phyloP scores from a whole-genome alignment of 2,888 invertebrate species.

The Cecidostiba fungosa region DNA sequence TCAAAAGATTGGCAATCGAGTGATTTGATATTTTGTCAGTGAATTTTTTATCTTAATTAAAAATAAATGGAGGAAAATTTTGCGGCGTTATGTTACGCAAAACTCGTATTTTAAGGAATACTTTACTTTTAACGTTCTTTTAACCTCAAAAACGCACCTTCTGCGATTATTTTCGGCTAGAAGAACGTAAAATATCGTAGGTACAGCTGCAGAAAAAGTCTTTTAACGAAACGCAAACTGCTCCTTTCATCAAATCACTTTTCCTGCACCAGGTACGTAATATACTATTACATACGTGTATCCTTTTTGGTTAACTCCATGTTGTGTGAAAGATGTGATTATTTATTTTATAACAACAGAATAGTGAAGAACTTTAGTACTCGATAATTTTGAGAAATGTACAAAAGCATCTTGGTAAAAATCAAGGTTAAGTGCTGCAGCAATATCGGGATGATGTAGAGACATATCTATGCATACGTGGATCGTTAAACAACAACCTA shows the following conservation, averaged over 20 bases:
- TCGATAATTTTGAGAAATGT: background rate
- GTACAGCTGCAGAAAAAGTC: no score
- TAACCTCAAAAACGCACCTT: no score
- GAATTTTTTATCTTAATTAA: background rate
- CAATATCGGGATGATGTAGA: background rate
- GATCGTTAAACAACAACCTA: slow-evolving; percentile 18
- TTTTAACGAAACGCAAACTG: no score
- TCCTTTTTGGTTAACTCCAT: background rate
- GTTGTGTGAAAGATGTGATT: background rate
- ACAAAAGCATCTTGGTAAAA: background rate
- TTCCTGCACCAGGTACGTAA: no score
- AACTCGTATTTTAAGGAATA: background rate
- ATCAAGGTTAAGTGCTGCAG: background rate
- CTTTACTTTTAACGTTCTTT: no score
- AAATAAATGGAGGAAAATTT: background rate
- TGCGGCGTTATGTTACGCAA: background rate
- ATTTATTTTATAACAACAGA: background rate
- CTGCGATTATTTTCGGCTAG: no score
- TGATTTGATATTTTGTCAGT: background rate
- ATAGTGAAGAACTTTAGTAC: background rate
- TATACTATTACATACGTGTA: background rate
- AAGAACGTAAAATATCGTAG: no score
- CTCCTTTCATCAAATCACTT: no score
- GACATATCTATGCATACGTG: background rate
- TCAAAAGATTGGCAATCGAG: slow-evolving; percentile 3